Evolutionary conservation across 2,113 vertebrate genomes (phyloP), one percentile per base, ranked within the genome.

Genomic region (Leptosomus discolor): DNA sequence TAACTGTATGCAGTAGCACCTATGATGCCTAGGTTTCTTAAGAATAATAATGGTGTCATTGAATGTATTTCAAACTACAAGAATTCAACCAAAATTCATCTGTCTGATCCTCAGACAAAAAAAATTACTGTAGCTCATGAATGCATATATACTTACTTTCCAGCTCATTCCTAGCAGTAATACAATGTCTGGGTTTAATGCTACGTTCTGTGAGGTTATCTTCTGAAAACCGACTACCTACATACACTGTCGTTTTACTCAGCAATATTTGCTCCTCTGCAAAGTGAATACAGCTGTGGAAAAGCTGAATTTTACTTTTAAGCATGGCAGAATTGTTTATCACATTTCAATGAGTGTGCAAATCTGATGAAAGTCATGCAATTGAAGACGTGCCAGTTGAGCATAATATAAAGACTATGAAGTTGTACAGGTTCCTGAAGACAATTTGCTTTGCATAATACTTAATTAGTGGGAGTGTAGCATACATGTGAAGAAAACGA

Each of bases 291-390:
- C 24, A 68, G 51, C 53, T 83, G 48, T 60, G 51, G 34, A 64
- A 94, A 85, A 78, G 23, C 8, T 27, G 30, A 34, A 19, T 58
- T 93, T 82, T 50, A 58, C 57, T 86, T 63, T 5, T 37, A 15
- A 89, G 51, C 29, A 57, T 1, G 18, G 56, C 60, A 79, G 51
- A 79, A 53, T 36, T 85, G 41, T 88, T 85, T 34, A 85, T 36
- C 2, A 0, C 0, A 0, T 83, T 63, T 45, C 71, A 73, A 9
- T 27, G 12, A 67, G 53, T 3, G 32, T 22, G n/a, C 57, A 54
- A 58, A 73, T 53, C 67, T 41, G 19, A 57, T 19, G 12, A 60
- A 86, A 61, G 32, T 18, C 39, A 58, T 19, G 37, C 0, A 2
- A 71, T 3, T 65, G 29, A 78, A 89, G 64, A 64, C 2, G 1